A percentile compares a stretch with the other conserved stretches of the same genome.
These are phyloP conservation scores for Sympetrum striolatum DNA, from an alignment of 2,888 invertebrate genomes.

Conservation along the genomic window DNA sequence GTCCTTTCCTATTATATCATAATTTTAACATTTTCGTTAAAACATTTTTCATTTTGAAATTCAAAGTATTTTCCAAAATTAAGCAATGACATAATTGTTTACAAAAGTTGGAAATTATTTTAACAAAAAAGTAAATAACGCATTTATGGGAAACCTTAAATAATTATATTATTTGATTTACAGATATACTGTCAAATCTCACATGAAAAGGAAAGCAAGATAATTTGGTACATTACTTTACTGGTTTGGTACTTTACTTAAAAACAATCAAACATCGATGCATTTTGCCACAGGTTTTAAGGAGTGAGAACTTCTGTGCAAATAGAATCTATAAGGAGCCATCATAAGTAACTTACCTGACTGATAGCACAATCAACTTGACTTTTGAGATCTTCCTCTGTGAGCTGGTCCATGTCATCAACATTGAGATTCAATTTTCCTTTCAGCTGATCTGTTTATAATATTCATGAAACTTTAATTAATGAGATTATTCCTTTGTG, in stretches of 20 bases:
- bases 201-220: too few relatives aligned
- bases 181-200: too few relatives aligned
- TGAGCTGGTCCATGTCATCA: constrained; percentile 77
- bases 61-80: neutral
- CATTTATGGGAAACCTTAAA: too few relatives aligned
- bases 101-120: too few relatives aligned
- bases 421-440: constrained; percentile 85
- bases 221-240: too few relatives aligned
- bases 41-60: too few relatives aligned
- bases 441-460: constrained; percentile 74
- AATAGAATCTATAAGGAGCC: neutral
- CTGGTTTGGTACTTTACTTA: too few relatives aligned
- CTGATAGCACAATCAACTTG: constrained; percentile 90
- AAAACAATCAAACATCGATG: too few relatives aligned
- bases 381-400: constrained; percentile 81
- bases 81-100: too few relatives aligned
- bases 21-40: too few relatives aligned
- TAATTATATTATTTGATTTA: too few relatives aligned
- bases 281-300: neutral
- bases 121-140: too few relatives aligned
- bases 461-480: neutral
- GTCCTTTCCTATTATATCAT: neutral
- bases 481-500: neutral
- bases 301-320: neutral
- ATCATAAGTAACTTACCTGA: constrained; percentile 62